Conservation (phyloP, 2,888 invertebrate species). For the Helicoverpa assulta region DNA sequence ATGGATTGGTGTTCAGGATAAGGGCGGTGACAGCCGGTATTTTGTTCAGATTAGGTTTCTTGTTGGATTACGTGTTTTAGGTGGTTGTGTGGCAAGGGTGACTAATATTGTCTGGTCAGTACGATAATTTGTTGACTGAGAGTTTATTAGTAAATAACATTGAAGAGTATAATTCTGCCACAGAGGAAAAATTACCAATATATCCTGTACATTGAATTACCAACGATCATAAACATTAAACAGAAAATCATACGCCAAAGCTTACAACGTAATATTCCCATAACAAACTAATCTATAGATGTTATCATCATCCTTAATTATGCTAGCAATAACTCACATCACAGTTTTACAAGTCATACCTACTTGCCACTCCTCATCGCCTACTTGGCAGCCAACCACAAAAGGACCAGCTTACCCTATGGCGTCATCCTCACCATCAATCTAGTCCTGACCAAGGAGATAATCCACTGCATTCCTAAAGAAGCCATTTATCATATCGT, state of each 20-base stretch:
- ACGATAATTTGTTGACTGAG: background rate
- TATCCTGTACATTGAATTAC: background rate
- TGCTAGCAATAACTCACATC: conserved; percentile 22
- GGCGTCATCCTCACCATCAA: conserved; percentile 53
- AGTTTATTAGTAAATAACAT: background rate
- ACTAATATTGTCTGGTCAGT: conserved; percentile 3
- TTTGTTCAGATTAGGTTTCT: conserved; percentile 45
- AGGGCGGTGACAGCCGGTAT: conserved; percentile 51
- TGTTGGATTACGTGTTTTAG: conserved; percentile 16
- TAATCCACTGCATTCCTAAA: conserved; percentile 51
- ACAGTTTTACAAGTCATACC: conserved; percentile 19
- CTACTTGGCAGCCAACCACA: conserved; percentile 30
- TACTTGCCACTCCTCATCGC: conserved; percentile 49
- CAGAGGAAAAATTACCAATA: background rate
- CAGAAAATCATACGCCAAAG: too few relatives aligned
- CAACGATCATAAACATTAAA: too few relatives aligned
- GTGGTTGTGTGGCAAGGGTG: conserved; percentile 15
- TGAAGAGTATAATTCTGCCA: background rate
- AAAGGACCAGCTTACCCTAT: conserved; percentile 41
- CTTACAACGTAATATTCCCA: background rate
- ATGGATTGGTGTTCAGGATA: conserved; percentile 51
- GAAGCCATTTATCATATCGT: conserved; percentile 61
- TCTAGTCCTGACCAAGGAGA: conserved; percentile 50
- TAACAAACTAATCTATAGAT: conserved; percentile 3
- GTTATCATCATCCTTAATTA: conserved; percentile 21